Evolutionary conservation across 2,888 invertebrate genomes (phyloP).

Genomic region (Pachliopta kotzebuea): DNA sequence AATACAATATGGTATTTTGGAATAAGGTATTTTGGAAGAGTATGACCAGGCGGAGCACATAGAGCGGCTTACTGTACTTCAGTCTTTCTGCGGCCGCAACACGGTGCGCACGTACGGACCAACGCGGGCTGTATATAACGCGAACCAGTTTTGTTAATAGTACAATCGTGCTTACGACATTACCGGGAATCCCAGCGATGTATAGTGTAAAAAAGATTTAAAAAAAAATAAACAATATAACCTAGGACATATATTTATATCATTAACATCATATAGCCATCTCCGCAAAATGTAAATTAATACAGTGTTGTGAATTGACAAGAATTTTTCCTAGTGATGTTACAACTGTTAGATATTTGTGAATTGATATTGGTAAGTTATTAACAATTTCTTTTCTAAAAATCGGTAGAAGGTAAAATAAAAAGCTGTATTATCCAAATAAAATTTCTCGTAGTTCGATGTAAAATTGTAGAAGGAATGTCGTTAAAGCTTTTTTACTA

Average conservation of each 20-base stretch:
- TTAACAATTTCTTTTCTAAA: neutral
- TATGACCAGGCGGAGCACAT: slow-evolving; percentile 15
- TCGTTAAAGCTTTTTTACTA: too few species aligned
- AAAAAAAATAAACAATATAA: neutral
- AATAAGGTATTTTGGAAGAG: slow-evolving; percentile 24
- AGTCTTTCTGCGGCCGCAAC: slow-evolving; percentile 22
- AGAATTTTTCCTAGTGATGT: slow-evolving; percentile 10
- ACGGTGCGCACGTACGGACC: slow-evolving; percentile 13
- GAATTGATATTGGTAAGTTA: slow-evolving; percentile 20
- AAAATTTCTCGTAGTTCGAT: too few species aligned
- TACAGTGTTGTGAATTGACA: slow-evolving; percentile 20
- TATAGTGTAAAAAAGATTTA: slow-evolving; percentile 6
- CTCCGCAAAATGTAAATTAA: slow-evolving; percentile 25
- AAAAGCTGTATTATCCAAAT: too few species aligned
- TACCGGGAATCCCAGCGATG: slow-evolving; percentile 12
- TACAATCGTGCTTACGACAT: slow-evolving; percentile 21
- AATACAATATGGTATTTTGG: slow-evolving; percentile 25
- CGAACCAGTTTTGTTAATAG: slow-evolving; percentile 6
- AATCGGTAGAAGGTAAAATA: too few species aligned
- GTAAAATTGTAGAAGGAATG: too few species aligned
- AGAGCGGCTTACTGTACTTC: slow-evolving; percentile 18
- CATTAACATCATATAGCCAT: slow-evolving; percentile 14
- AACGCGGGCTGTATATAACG: neutral
- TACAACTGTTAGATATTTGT: neutral
- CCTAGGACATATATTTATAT: neutral